These are phyloP conservation scores for Lamprotornis superbus DNA, from an alignment of 2,113 vertebrate genomes.

Conservation along the genomic window DNA sequence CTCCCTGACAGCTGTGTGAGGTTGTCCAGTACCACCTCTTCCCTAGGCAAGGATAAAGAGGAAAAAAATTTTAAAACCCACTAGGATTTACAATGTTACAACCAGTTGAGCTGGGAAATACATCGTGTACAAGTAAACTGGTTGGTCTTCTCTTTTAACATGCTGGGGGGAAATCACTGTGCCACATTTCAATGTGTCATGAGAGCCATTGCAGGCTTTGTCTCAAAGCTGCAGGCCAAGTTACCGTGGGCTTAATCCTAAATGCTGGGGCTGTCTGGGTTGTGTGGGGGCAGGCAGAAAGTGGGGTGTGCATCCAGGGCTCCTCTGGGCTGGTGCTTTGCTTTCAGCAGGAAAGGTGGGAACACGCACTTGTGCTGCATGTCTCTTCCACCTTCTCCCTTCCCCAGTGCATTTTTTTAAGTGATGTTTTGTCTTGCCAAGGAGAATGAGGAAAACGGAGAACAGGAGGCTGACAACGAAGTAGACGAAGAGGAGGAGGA, in stretches of 20 bases:
- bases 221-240: not conserved
- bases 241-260: not conserved
- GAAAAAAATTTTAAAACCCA: rapidly evolving
- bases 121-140: rapidly evolving
- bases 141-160: not conserved
- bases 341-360: not conserved
- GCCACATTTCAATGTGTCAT: not conserved
- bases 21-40: not conserved
- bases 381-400: slow-evolving; percentile 34
- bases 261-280: rapidly evolving
- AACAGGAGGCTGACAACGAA: slow-evolving; percentile 80
- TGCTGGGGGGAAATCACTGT: not conserved
- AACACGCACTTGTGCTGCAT: not conserved
- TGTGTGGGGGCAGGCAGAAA: not conserved
- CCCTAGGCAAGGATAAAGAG: not conserved
- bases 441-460: slow-evolving; percentile 82
- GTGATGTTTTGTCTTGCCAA: slow-evolving; percentile 64
- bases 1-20: rapidly evolving
- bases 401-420: slow-evolving; percentile 35
- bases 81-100: not conserved
- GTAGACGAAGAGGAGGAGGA: slow-evolving; percentile 83
- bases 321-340: not conserved
- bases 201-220: not conserved
- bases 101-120: not conserved
- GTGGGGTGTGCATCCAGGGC: rapidly evolving